Base-by-base conservation (phyloP, 1,140 invertebrate genomes). In the Ostrea edulis region DNA sequence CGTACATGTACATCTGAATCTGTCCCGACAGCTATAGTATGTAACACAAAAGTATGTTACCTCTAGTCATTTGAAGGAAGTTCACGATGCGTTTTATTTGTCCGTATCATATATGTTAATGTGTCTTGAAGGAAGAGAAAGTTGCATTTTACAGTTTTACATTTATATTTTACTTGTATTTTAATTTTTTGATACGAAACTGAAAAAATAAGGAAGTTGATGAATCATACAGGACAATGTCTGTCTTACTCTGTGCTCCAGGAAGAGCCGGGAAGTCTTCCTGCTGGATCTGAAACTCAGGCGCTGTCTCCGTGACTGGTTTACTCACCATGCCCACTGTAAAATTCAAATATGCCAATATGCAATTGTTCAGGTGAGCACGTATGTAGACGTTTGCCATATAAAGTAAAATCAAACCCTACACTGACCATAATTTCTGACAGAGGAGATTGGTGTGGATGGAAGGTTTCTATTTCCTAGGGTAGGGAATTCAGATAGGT, bases 251-350 rank as follows among this genome's bases (percentile, higher is more conserved):
- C 91, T 95, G 95, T 52, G 96, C 96, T 51, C 97, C 97, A 82
- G 97, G 99, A 95, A 99, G 96, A 93, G 99, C 99, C 90, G 99
- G 99, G 96, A 99, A 99, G 95, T 99, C 99, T 96, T 99, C 99
- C 91, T 97, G 98, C 91, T 98, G 98, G 97, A 99, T 99, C 90
- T 97, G 98, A 95, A 99, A 99, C 95, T 99, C 98, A 77, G 94
- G 94, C 77, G 94, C 92, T 52, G 92, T 92, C 22, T 95, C 94
- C 82, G 92, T 91, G 7, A 92, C 92, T 35, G 93, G 92, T 85
- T 92, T 94, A 88, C 93, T 94, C 3, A 99, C 98, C 90, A 92
- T 94, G 86, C 93, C 92, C 82, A 94, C 92, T 93, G 90, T 11
- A 93, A 91, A 14, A 84, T 44, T 44, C 35, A 44, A 44, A 44